A percentile compares a stretch with the other conserved stretches of the same genome.
Evolutionary conservation across 2,797 vertebrate genomes (phyloP).

Genomic region (Alfaro cultratus): DNA sequence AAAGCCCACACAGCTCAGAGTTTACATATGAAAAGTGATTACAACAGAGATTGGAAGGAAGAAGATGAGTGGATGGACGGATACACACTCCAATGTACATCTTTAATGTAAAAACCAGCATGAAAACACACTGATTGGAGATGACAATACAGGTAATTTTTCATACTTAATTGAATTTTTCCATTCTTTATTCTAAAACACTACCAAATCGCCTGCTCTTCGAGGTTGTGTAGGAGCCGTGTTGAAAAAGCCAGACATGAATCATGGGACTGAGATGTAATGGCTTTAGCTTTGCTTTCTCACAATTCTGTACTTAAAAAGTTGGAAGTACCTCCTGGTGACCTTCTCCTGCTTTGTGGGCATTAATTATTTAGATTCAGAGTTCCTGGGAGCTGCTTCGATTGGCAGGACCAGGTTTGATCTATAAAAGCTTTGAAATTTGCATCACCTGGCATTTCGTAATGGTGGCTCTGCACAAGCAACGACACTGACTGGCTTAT

Average conservation of each 20-base stretch:
- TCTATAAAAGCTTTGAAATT: conserved; percentile 10
- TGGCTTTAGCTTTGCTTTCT: neutral
- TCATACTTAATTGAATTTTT: neutral
- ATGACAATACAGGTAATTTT: neutral
- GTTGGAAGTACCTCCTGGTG: neutral
- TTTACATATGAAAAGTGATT: neutral
- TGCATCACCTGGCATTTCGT: conserved; percentile 10
- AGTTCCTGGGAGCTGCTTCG: neutral
- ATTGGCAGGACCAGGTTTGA: neutral
- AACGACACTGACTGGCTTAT: neutral
- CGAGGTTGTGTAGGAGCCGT: neutral
- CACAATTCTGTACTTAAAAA: conserved; percentile 2
- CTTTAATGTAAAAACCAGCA: neutral
- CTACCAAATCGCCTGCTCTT: neutral
- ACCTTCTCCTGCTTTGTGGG: neutral
- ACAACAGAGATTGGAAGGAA: neutral
- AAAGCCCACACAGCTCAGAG: neutral
- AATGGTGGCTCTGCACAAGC: conserved; percentile 1
- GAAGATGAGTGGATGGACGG: neutral
- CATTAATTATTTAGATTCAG: conserved; percentile 14
- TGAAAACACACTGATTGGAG: neutral
- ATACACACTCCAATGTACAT: neutral
- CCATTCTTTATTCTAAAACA: neutral
- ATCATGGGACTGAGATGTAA: neutral
- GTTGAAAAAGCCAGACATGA: neutral